Conservation (phyloP, 2,113 vertebrate species). For the Tringa solitaria region DNA sequence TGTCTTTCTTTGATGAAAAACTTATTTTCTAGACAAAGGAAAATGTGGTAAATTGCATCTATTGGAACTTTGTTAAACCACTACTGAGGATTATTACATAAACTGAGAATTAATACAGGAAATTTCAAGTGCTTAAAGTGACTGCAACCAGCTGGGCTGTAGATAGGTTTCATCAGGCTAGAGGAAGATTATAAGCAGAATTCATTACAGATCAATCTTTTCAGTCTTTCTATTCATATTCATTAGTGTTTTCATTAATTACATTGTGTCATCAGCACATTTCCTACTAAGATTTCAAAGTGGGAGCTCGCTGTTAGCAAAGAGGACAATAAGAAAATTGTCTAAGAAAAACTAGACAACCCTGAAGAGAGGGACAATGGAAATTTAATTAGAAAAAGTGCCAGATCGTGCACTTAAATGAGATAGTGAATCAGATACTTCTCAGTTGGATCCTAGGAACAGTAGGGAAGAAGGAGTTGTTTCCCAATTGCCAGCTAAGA, state of each 20-base stretch:
- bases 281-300: background rate
- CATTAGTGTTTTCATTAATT: constrained; percentile 8
- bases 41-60: background rate
- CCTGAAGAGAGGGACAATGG: background rate
- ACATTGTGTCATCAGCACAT: background rate
- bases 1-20: background rate
- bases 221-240: background rate
- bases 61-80: background rate
- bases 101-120: background rate
- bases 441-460: background rate
- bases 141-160: constrained; percentile 4
- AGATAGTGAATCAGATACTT: background rate
- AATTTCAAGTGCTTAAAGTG: constrained; percentile 18
- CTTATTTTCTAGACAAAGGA: background rate
- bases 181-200: background rate
- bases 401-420: background rate
- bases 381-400: background rate
- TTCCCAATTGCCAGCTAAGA: background rate
- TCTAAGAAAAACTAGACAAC: background rate
- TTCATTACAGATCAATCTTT: background rate
- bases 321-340: background rate
- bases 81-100: background rate
- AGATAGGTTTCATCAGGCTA: constrained; percentile 17
- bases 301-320: background rate
- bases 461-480: background rate